These are phyloP conservation scores for Diorhabda carinulata DNA, from an alignment of 1,140 invertebrate genomes.

Conservation along the genomic window DNA sequence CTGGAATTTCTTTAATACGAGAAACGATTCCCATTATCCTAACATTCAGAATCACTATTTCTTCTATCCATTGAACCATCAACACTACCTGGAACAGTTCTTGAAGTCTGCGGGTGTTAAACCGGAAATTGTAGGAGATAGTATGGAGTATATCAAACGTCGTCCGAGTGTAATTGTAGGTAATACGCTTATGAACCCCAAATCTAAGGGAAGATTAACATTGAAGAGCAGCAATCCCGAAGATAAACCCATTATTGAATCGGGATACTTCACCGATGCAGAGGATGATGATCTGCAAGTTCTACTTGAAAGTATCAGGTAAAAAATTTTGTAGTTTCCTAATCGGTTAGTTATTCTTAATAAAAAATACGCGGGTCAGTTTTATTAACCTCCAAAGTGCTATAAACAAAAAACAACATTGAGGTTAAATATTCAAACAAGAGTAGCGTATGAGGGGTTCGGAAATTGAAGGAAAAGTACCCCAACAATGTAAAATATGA, in stretches of 20 bases:
- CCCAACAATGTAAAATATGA: too few species aligned
- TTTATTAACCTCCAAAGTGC: too few species aligned
- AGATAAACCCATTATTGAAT: conserved; percentile 62
- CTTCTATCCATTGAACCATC: conserved; percentile 44
- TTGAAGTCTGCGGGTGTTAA: conserved; percentile 9
- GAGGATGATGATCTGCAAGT: conserved; percentile 49
- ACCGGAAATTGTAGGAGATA: conserved; percentile 4
- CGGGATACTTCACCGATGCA: conserved; percentile 60
- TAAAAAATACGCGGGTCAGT: too few species aligned
- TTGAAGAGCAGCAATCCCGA: conserved; percentile 56
- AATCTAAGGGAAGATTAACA: conserved; percentile 56
- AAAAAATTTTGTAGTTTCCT: conserved; percentile 20
- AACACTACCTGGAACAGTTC: conserved; percentile 13
- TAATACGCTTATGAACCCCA: conserved; percentile 69
- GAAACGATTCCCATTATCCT: conserved; percentile 30
- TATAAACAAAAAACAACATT: too few species aligned
- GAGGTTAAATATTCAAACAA: too few species aligned
- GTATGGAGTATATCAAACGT: conserved; percentile 17
- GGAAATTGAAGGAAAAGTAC: too few species aligned
- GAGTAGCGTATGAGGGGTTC: too few species aligned
- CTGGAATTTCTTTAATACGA: conserved; percentile 25
- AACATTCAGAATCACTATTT: conserved; percentile 41
- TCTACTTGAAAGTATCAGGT: conserved; percentile 48
- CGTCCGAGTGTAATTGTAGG: conserved; percentile 34
- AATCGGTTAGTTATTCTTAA: neutral